Conservation (phyloP, 2,113 vertebrate species). For the Colaptes auratus region DNA sequence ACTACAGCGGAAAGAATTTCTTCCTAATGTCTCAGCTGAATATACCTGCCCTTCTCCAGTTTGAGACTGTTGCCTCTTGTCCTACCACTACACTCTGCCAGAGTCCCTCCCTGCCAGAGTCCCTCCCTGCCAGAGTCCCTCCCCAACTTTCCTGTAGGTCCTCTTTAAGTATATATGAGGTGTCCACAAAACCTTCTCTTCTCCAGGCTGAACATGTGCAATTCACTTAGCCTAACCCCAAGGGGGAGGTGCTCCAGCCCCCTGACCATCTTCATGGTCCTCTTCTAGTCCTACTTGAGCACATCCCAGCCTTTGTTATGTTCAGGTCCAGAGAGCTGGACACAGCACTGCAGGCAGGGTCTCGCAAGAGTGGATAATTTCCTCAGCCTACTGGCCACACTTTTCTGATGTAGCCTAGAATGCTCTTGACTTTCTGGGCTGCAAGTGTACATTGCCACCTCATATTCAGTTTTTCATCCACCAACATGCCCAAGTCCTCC, state of each 20-base stretch:
- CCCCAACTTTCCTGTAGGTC: neutral
- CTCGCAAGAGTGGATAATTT: no score
- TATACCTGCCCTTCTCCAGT: neutral
- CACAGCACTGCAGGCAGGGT: neutral
- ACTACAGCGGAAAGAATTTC: neutral
- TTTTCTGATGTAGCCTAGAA: no score
- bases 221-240: neutral
- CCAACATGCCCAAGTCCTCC: no score
- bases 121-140: no score
- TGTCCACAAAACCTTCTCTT: neutral
- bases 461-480: no score
- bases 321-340: neutral
- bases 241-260: neutral
- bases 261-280: neutral
- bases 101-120: neutral
- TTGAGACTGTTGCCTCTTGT: neutral
- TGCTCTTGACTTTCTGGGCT: no score
- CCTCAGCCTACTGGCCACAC: no score
- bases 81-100: neutral
- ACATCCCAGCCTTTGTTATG: neutral
- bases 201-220: neutral
- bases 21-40: neutral
- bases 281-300: neutral
- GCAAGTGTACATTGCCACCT: no score
- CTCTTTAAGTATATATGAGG: neutral